phyloP scores from a whole-genome alignment of 2,888 invertebrate species.

The Thalpophila matura region DNA sequence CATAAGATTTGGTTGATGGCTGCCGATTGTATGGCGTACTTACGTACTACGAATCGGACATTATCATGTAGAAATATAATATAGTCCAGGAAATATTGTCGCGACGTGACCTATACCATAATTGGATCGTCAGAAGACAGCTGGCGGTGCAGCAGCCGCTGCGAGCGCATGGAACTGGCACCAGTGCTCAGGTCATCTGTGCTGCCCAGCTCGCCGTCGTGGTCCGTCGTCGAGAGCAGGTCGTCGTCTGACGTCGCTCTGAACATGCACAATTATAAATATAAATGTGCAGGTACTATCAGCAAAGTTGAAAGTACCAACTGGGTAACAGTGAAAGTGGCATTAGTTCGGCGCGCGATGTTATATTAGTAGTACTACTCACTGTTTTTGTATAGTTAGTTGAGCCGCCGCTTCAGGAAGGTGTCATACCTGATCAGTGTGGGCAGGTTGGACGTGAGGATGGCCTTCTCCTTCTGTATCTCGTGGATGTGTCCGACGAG shows the following conservation, averaged over 20 bases:
- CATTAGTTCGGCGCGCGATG: too few relatives aligned
- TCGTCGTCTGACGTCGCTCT: constrained; percentile 97
- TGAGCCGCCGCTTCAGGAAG: background rate
- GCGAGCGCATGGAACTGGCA: constrained; percentile 80
- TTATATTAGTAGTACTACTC: constrained; percentile 9
- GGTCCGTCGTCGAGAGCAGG: constrained; percentile 94
- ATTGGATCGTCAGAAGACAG: constrained; percentile 89
- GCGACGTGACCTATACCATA: constrained; percentile 79
- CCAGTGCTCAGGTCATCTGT: constrained; percentile 91
- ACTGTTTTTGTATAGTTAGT: background rate
- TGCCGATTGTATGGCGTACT: constrained; percentile 24
- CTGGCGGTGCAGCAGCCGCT: constrained; percentile 85
- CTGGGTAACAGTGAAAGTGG: too few relatives aligned
- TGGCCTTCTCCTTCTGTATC: constrained; percentile 95
- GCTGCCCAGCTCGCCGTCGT: constrained; percentile 93
- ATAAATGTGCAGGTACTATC: background rate
- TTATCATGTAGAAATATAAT: constrained; percentile 15
- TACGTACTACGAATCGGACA: constrained; percentile 23
- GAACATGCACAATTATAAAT: constrained; percentile 21
- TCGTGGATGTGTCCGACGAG: constrained; percentile 95
- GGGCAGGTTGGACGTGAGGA: constrained; percentile 95
- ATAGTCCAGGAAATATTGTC: background rate
- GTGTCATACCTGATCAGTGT: constrained; percentile 91
- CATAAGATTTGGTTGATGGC: constrained; percentile 30
- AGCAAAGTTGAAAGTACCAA: too few relatives aligned